Conservation (phyloP, 2,113 vertebrate species). For the Fregetta grallaria region DNA sequence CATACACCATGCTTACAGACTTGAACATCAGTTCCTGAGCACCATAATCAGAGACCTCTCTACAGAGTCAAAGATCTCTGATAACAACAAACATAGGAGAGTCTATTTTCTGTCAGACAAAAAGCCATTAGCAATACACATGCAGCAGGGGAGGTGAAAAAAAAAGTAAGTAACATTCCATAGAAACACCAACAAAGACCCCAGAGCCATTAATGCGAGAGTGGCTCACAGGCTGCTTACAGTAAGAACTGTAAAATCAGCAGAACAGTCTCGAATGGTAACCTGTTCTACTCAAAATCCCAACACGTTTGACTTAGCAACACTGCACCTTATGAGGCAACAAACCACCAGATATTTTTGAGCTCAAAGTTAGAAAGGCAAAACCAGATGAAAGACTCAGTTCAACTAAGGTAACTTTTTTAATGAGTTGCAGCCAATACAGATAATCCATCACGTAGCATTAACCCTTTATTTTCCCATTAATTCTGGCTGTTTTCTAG, state of each 20-base stretch:
- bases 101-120: neutral
- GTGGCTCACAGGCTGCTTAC: neutral
- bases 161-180: neutral
- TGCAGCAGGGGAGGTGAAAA: neutral
- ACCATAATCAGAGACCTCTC: neutral
- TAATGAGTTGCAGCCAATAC: neutral
- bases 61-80: neutral
- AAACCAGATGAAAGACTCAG: neutral
- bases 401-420: neutral
- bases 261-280: neutral
- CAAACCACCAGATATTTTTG: neutral
- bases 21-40: neutral
- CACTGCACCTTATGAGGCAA: neutral
- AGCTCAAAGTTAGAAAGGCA: neutral
- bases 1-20: neutral
- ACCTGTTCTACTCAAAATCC: neutral
- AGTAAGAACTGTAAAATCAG: neutral
- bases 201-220: neutral
- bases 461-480: neutral
- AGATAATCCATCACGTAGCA: neutral
- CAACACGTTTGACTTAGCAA: neutral
- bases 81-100: neutral
- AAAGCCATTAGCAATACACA: neutral
- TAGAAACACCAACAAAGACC: neutral
- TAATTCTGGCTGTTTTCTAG: neutral